Conservation (phyloP, 1,140 invertebrate species). For the Drosophila kohkoa region DNA sequence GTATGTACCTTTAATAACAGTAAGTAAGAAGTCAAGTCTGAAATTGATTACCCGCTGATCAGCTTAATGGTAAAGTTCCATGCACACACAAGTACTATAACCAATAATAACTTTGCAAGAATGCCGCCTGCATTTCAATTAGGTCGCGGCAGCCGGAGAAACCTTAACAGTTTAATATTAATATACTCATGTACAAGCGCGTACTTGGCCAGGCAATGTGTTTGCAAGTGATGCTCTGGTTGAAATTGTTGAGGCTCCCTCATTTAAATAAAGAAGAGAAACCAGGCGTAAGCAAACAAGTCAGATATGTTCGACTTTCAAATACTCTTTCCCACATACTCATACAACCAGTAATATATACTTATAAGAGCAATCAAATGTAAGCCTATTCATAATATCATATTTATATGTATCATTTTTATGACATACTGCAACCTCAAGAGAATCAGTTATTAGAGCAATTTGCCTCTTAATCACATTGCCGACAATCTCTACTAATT, state of each 20-base stretch:
- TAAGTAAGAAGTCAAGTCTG: constrained; percentile 21
- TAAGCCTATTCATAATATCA: too few species aligned
- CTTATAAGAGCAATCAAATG: background rate
- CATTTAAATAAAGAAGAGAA: constrained; percentile 65
- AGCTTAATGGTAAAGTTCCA: constrained; percentile 44
- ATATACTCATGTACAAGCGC: constrained; percentile 28
- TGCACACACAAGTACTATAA: constrained; percentile 29
- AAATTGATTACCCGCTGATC: constrained; percentile 43
- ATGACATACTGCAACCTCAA: too few species aligned
- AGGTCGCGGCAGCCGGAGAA: constrained; percentile 42
- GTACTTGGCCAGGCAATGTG: constrained; percentile 17
- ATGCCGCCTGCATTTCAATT: constrained; percentile 65
- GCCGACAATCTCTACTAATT: background rate
- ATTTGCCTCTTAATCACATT: too few species aligned
- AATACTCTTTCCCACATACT: background rate
- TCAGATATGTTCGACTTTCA: background rate
- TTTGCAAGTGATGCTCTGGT: constrained; percentile 45
- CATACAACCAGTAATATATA: background rate
- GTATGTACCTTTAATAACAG: constrained; percentile 17
- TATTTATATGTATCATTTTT: too few species aligned
- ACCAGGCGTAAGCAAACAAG: background rate
- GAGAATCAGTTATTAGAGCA: too few species aligned
- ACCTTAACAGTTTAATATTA: constrained; percentile 61
- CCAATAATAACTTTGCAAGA: constrained; percentile 67
- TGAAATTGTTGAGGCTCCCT: constrained; percentile 48